These are phyloP conservation scores for Chironomus tepperi DNA, from an alignment of 1,140 invertebrate species.

Conservation along the genomic window DNA sequence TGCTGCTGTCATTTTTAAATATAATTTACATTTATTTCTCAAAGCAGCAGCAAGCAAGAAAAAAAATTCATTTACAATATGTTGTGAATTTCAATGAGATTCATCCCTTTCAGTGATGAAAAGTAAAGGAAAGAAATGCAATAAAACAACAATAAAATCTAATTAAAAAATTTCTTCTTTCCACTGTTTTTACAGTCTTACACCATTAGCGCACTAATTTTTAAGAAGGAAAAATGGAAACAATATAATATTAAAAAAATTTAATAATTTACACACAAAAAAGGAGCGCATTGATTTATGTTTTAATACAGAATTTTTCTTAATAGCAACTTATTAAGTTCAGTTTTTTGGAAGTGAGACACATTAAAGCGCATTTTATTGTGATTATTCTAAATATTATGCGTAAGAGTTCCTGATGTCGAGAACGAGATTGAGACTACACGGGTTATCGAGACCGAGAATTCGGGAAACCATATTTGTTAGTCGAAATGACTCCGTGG, in stretches of 20 bases:
- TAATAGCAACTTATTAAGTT: background rate
- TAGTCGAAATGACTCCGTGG: no score
- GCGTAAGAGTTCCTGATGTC: no score
- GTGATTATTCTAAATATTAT: no score
- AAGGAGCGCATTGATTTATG: conserved; percentile 19
- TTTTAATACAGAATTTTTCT: conserved; percentile 5
- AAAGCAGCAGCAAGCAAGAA: background rate
- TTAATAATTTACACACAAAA: conserved; percentile 5
- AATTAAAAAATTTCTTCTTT: conserved; percentile 17
- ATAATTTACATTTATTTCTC: background rate
- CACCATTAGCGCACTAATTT: conserved; percentile 9
- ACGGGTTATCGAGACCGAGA: no score
- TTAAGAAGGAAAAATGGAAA: background rate
- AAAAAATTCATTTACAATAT: background rate
- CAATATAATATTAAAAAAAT: background rate
- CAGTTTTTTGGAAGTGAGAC: no score
- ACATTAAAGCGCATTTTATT: no score
- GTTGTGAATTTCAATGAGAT: background rate
- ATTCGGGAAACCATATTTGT: no score
- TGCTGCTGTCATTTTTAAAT: background rate
- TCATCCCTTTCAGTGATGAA: background rate
- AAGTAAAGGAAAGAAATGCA: background rate
- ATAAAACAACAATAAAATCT: conserved; percentile 22
- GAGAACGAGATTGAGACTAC: no score
- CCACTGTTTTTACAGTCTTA: background rate